phyloP scores from a whole-genome alignment of 2,113 vertebrate genomes.

The Mesitornis unicolor region DNA sequence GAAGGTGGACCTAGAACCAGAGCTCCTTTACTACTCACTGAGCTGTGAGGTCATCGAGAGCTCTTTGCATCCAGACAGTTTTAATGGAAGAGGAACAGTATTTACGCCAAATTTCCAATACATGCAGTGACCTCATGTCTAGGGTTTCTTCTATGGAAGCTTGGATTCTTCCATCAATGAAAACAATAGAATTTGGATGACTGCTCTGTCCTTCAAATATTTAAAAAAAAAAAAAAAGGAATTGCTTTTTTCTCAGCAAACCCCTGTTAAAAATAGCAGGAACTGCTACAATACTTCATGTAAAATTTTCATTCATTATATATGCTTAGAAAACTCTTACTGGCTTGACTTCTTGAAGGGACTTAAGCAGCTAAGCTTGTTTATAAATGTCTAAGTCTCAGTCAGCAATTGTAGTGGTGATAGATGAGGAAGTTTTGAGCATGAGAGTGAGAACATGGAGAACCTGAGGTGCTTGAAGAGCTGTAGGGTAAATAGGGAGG shows the following conservation, averaged over 20 bases:
- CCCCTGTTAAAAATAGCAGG: background rate
- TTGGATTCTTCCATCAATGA: background rate
- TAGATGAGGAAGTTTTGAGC: background rate
- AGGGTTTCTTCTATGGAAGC: background rate
- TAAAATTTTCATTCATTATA: background rate
- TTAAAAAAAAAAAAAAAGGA: background rate
- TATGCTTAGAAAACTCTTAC: background rate
- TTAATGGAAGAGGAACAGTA: background rate
- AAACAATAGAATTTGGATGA: background rate
- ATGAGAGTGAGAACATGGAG: background rate
- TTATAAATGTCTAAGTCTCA: background rate
- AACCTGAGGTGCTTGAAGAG: background rate
- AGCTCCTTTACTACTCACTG: background rate
- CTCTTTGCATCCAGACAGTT: background rate
- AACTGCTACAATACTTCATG: background rate
- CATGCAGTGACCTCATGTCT: background rate
- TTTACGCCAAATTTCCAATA: background rate
- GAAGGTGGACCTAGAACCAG: background rate
- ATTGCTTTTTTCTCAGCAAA: background rate
- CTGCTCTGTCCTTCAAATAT: background rate
- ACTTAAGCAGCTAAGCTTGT: background rate
- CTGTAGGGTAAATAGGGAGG: background rate
- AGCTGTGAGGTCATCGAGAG: background rate
- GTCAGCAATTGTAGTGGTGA: background rate
- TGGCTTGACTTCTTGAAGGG: background rate